A percentile compares a stretch with the other conserved stretches of the same genome.
Evolutionary conservation across 1,140 invertebrate genomes (phyloP).

Genomic region (Nilaparvata lugens): DNA sequence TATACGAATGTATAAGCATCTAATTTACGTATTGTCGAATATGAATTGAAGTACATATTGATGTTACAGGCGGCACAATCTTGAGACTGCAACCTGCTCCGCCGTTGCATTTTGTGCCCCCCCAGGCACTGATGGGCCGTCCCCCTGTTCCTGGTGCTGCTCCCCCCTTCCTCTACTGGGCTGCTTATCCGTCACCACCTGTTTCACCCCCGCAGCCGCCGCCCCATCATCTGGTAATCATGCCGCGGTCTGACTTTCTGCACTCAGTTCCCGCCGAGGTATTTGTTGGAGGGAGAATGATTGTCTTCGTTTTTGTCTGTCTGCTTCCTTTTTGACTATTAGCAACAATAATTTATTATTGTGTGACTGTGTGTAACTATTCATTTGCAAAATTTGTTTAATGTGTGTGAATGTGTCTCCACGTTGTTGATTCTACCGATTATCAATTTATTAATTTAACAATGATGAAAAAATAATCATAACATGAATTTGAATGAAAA

Average conservation of each 20-base stretch:
- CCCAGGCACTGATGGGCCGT: constrained; percentile 7
- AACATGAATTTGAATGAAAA: no score
- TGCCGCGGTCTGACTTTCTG: constrained; percentile 10
- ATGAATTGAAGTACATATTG: constrained; percentile 2
- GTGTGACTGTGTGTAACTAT: no score
- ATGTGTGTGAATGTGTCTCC: no score
- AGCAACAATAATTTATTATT: no score
- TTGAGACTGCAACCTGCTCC: constrained; percentile 7
- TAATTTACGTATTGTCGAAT: constrained; percentile 8
- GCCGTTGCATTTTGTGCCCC: constrained; percentile 3
- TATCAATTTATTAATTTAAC: no score
- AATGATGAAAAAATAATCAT: no score
- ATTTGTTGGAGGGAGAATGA: no score
- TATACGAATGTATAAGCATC: neutral
- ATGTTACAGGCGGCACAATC: constrained; percentile 8
- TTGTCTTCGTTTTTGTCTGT: no score
- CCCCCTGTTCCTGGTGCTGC: neutral
- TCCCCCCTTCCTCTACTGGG: constrained; percentile 16
- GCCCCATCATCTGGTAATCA: constrained; percentile 5
- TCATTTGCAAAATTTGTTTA: no score
- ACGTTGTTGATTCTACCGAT: no score
- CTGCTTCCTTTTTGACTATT: no score
- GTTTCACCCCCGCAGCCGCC: constrained; percentile 13
- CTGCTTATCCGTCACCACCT: constrained; percentile 12
- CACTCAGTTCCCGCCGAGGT: constrained; percentile 7